Base-by-base conservation (phyloP, 2,888 invertebrate species). In the Malthinus flaveolus region DNA sequence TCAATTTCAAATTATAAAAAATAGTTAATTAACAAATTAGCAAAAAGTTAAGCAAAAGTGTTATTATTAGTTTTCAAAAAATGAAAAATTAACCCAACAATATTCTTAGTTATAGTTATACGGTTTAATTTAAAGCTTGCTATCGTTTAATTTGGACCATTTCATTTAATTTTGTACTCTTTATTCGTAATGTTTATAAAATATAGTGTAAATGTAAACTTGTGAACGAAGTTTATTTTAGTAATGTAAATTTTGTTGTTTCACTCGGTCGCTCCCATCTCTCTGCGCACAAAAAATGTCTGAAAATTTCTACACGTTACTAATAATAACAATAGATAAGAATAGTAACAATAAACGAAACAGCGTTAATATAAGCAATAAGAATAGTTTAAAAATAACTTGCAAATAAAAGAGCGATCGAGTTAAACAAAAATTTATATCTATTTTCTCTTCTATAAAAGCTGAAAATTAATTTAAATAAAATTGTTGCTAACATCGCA, bases 241-340 rank as follows among this genome's bases (percentile, higher is more conserved):
- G 11, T 32, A 32, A 37, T 34, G 47, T 13, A 54, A 49, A 50
- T 46, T 63, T 69, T 70, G 72, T 73, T 59, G 71, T 73, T 75
- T 74, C 75, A 74, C 75, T 74, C 75, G 69, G 71, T 73, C 73
- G 72, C 74, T 76, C 76, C 59, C 77, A 75, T 75, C 76, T 76
- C 75, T 74, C 75, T 72, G 70, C 60, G 36, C 56, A 52, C 23
- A 23, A 23, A 56, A 66, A 67, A 39, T 59, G 53, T 49, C 54
- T 49, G 39, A 50, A 44, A 23, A 39, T 39, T 23, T 42, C 33
- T 49, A 23, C 35, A 15, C 44, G 36, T n/a, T n/a, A n/a, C n/a
- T n/a, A n/a, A n/a, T n/a, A n/a, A n/a, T n/a, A n/a, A n/a, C 33
- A 39, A 39, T 46, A 36, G 15, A 31, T 49, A 44, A 39, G 36